Evolutionary conservation across 2,113 vertebrate genomes (phyloP), one percentile per base, ranked within the genome.

Genomic region (Perca schrenkii): DNA sequence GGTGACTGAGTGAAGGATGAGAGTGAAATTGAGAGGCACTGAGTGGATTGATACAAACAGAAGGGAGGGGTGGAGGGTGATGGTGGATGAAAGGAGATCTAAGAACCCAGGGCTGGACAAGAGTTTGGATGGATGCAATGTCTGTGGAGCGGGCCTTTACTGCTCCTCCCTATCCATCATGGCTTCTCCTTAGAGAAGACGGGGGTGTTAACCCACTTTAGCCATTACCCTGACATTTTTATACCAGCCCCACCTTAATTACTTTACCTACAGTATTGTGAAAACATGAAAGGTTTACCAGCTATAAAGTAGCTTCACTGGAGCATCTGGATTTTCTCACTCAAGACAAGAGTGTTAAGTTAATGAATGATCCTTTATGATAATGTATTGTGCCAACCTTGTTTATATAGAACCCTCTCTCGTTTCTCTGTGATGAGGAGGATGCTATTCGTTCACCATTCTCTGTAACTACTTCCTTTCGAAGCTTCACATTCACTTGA

Each of bases 81-180:
- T 64, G 21, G 52, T 64, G 58, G 73, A 85, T 77, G 67, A 87
- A 79, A 76, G 63, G 61, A 74, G 63, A 71, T 65, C 56, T 72
- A 40, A 78, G 70, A 66, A 63, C 28, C 19, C 22, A 12, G 8
- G 53, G 77, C 58, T 46, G 77, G 68, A 65, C 64, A 57, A 63
- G 70, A 79, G 70, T 53, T 65, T 69, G 67, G 75, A 82, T 79
- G 57, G 71, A 74, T 58, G 67, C 19, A 3, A n/a, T 49, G 60
- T 71, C 53, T 65, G 63, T 63, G 70, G 21, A 83, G 79, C 43
- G 3, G 61, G 47, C 49, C 43, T 50, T 66, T 14, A 11, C 62
- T 63, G 36, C 34, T 62, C 10, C 34, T 12, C 10, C 61, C 36
- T n/a, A 28, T 61, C 58, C 28, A 61, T 61, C 58, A 61, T 40